Conservation (phyloP, 2,797 vertebrate species). For the Austrolebias charrua region DNA sequence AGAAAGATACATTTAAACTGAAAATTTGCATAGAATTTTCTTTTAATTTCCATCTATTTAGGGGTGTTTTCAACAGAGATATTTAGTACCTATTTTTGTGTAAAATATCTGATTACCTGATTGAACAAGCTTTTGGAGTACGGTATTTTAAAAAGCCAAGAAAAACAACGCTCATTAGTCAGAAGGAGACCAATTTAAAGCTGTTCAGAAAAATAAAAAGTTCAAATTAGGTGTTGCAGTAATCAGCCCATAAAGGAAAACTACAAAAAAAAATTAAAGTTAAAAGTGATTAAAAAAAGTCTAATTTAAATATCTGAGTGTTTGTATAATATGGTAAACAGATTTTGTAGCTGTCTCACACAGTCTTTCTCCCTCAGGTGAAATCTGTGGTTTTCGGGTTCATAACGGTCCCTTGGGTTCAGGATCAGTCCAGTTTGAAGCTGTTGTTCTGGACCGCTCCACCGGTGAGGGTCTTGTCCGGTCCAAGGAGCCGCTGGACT, state of each 20-base stretch:
- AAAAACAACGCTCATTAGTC: slow-evolving; percentile 3
- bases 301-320: background rate
- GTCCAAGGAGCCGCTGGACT: slow-evolving; percentile 95
- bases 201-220: background rate
- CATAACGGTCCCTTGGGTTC: slow-evolving; percentile 89
- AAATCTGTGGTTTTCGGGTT: slow-evolving; percentile 96
- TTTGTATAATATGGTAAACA: background rate
- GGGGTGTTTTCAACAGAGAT: background rate
- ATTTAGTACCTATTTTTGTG: slow-evolving; percentile 1
- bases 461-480: slow-evolving; percentile 96
- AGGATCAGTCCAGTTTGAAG: slow-evolving; percentile 90
- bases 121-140: background rate
- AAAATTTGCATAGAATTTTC: background rate
- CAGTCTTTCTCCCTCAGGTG: slow-evolving; percentile 75
- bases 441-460: slow-evolving; percentile 94
- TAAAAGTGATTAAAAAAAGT: background rate
- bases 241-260: background rate
- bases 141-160: slow-evolving; percentile 11
- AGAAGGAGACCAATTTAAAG: background rate
- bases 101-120: background rate
- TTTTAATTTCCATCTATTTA: slow-evolving; percentile 1
- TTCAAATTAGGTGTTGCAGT: background rate
- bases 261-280: background rate
- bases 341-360: background rate
- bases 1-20: background rate